Base-by-base conservation (phyloP, 2,797 vertebrate genomes). In the Eidolon dupreanum region DNA sequence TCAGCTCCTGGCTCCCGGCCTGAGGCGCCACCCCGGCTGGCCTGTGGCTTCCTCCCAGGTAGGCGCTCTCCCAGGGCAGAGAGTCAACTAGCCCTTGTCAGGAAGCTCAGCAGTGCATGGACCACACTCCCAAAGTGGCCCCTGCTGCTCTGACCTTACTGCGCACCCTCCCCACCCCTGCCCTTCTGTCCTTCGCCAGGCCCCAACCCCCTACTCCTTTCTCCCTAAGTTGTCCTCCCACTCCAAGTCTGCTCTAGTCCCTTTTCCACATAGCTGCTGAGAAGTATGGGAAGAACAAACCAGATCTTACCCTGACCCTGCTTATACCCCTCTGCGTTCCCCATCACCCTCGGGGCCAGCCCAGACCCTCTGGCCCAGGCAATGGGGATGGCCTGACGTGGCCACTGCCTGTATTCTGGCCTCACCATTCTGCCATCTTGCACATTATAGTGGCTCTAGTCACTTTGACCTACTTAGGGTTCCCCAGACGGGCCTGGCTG, bases 381-480 rank as follows among this genome's bases (percentile, higher is more conserved):
- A 53, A 41, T 8, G 41, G 71, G 38, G 26, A 31, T 6, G 43
- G 63, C 38, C 33, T 24, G 38, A 71, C 22, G 26, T 33, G 36
- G 49, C 43, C 19, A 2, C 68, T 53, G 66, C 57, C 92, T 36
- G n/a, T 6, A 33, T 20, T 12, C 70, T 46, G 49, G 46, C 41
- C 59, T 90, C 88, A 11, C 6, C 59, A 6, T 3, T 74, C 36
- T 71, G 49, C 75, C 89, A 46, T 66, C 61, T 28, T 9, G 20
- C 55, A 38, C 51, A 31, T 6, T 13, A 10, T 46, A 19, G 8
- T 9, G 79, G 70, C 43, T 85, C 78, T 71, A 88, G 68, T 74
- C 93, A 84, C 86, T 75, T 15, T 97, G 96, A 97, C 96, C 96
- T 97, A 96, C 74, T 97, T 97, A 59, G 46, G 43, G 51, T 46